Base-by-base conservation (phyloP, 2,113 vertebrate species). In the Rallus limicola region DNA sequence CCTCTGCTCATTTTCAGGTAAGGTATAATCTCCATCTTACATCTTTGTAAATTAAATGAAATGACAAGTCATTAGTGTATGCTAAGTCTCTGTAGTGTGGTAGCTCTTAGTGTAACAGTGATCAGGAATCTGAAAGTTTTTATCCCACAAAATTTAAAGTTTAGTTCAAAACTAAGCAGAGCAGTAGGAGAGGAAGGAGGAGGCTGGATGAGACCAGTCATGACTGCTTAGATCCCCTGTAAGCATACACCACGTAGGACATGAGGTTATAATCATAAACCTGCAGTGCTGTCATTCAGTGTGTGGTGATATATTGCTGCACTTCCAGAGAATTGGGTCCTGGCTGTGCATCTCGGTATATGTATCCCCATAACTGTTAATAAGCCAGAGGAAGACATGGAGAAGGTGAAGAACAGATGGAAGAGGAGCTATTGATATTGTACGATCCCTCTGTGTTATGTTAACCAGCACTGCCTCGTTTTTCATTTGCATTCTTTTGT, bases 401-500 rank as follows among this genome's bases (percentile, higher is more conserved):
- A 15, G 34, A 44, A 63, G n/a, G 21, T 14, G 48, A 58, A 25
- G 69, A 31, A 60, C 74, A 44, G 50, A 6, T 44, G 56, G 68
- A 55, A 59, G 67, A 50, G 83, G 72, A 56, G 55, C 72, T 75
- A 52, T 20, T 55, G 79, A 10, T 65, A 18, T 1, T 42, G 34
- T 50, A 10, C 5, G 56, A 55, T 67, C 46, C 25, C 60, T 2
- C 5, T 4, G 46, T 74, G 65, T 29, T 78, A 17, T 7, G n/a
- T 33, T 77, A 53, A 28, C 69, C 65, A 60, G 6, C 13, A 65
- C 7, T 56, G 64, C 62, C 74, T 89, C 58, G 15, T 59, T 89
- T 84, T 88, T 40, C 74, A 75, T 76, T 64, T 78, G 86, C 83
- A 56, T 75, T 89, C 83, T 78, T 80, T 55, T 81, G 56, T 83